Base-by-base conservation (phyloP, 2,888 invertebrate species). In the Drosophila differens region DNA sequence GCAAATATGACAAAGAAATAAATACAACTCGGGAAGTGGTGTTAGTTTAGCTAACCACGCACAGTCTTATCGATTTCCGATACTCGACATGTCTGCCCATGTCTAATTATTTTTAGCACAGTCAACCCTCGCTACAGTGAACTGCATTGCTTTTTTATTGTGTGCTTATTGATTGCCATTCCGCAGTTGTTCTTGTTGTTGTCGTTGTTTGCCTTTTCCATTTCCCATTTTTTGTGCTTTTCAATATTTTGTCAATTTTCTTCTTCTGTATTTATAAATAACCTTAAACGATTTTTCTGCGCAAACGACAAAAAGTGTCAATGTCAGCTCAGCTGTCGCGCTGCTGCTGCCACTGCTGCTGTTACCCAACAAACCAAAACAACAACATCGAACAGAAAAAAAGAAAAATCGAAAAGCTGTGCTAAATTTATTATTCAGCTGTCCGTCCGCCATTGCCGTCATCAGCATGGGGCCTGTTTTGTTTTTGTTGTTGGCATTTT, bases 351-450 rank as follows among this genome's bases (percentile, higher is more conserved):
- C 83, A 37, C 75, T 76, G 60, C 68, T 67, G 70, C 39, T 67
- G 70, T 70, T 69, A 74, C 75, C 84, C 83, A 73, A 59, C 63
- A 55, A 72, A 57, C 35, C 47, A 55, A 52, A 63, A 47, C 64
- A 57, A 49, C 59, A 60, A 67, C 60, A 75, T 47, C 25, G 53
- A 61, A 44, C 28, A 58, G 32, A 67, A 51, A 52, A 55, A 55
- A 66, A 67, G 70, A 79, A 85, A 90, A 69, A 90, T 90, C 88
- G 82, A 85, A 85, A 83, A 85, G 70, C 82, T 70, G 85, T 88
- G 88, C 85, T 85, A 90, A 88, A 90, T 85, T 85, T 85, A 88
- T 88, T 90, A 80, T 83, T 76, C 82, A 88, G 85, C 82, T 77
- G 80, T 74, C 25, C 47, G 47, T 47, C 47, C 73, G 82, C 87